A percentile compares a stretch with the other conserved stretches of the same genome.
phyloP scores from a whole-genome alignment of 2,113 vertebrate species.

The Jaculus jaculus region DNA sequence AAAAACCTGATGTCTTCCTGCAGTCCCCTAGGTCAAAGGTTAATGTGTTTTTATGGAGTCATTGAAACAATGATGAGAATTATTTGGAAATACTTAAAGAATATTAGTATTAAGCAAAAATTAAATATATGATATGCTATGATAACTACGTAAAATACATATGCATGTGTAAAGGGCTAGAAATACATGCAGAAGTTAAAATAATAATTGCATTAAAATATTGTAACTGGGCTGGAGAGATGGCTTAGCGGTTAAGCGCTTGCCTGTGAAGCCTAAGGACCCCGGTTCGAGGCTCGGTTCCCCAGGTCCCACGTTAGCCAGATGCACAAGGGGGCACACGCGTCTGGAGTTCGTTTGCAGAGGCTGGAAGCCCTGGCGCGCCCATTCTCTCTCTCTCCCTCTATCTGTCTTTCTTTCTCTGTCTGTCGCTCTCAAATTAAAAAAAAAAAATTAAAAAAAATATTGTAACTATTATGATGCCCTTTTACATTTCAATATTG shows the following conservation, averaged over 20 bases:
- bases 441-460: too few species aligned
- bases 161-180: neutral
- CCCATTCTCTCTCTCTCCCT: too few species aligned
- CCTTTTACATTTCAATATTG: neutral
- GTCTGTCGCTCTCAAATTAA: too few species aligned
- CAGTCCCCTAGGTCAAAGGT: neutral
- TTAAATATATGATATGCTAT: neutral
- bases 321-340: too few species aligned
- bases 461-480: neutral
- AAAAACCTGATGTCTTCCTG: neutral
- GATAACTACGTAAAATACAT: neutral
- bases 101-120: neutral
- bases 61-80: constrained; percentile 14
- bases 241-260: too few species aligned
- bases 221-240: too few species aligned
- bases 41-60: neutral
- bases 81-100: constrained; percentile 23
- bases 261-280: too few species aligned
- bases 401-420: too few species aligned
- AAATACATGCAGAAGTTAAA: constrained; percentile 43
- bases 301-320: too few species aligned
- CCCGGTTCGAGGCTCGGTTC: too few species aligned
- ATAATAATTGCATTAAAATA: neutral
- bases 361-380: too few species aligned
- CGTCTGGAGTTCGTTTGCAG: too few species aligned